Conservation (phyloP, 2,888 invertebrate genomes). For the Pyrgus malvae region DNA sequence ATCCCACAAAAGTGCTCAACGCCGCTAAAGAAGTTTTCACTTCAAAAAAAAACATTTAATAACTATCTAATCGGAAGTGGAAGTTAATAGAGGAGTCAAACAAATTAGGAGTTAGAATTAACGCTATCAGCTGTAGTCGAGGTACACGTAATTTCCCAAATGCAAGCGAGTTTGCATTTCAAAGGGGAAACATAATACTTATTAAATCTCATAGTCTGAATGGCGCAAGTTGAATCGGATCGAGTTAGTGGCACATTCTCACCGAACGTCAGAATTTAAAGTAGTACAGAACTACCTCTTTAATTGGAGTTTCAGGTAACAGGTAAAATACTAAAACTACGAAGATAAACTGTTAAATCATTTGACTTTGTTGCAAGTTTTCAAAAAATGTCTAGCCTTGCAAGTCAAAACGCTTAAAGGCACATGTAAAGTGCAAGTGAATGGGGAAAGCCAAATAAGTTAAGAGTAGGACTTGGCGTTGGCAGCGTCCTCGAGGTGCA, state of each 20-base stretch:
- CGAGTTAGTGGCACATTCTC: conserved; percentile 69
- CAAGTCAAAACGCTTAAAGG: no score
- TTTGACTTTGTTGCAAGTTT: no score
- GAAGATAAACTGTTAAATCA: no score
- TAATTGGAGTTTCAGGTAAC: no score
- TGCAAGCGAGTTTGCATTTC: conserved; percentile 78
- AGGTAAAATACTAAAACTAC: no score
- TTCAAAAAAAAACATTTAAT: no score
- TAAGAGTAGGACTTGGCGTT: conserved; percentile 21
- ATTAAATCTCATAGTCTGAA: conserved; percentile 75
- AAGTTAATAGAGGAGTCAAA: conserved; percentile 21
- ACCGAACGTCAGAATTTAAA: no score
- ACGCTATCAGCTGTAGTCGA: conserved; percentile 22
- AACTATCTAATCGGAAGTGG: no score
- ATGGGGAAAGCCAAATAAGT: conserved; percentile 19
- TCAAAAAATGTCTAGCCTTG: background rate
- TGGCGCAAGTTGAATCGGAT: conserved; percentile 76
- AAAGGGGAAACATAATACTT: conserved; percentile 77
- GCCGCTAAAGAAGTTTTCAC: no score
- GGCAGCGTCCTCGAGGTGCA: conserved; percentile 44
- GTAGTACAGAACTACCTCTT: no score
- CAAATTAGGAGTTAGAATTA: conserved; percentile 20
- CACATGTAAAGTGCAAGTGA: no score
- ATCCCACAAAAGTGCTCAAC: no score
- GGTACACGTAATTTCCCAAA: conserved; percentile 74